phyloP scores from a whole-genome alignment of 2,797 vertebrate species.

The Amniataba percoides region DNA sequence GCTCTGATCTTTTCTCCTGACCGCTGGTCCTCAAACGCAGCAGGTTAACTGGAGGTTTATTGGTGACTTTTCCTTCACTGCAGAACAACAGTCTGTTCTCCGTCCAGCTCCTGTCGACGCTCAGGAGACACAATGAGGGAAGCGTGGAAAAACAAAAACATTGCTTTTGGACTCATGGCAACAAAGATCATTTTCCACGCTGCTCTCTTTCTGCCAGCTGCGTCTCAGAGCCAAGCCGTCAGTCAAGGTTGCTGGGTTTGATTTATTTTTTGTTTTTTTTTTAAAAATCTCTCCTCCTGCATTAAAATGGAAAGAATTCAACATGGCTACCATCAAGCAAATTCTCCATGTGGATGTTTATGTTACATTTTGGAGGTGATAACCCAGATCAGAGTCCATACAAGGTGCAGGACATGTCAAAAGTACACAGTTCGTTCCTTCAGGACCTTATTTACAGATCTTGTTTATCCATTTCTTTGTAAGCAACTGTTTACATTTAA shows the following conservation, averaged over 20 bases:
- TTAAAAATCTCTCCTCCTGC: slow-evolving; percentile 11
- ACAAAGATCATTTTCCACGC: slow-evolving; percentile 39
- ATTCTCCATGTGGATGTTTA: not conserved
- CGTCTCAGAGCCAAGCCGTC: slow-evolving; percentile 50
- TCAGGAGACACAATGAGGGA: slow-evolving; percentile 42
- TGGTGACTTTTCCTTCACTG: slow-evolving; percentile 15
- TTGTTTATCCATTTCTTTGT: no score
- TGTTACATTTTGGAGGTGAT: not conserved
- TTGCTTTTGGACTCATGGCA: slow-evolving; percentile 57
- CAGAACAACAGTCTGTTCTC: slow-evolving; percentile 35
- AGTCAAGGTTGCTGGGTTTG: not conserved
- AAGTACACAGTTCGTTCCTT: not conserved
- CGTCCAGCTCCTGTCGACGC: slow-evolving; percentile 58
- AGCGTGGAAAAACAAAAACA: slow-evolving; percentile 60
- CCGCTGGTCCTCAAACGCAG: slow-evolving; percentile 2
- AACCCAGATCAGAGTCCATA: not conserved
- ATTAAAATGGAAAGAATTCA: slow-evolving; percentile 25
- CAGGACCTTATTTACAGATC: no score
- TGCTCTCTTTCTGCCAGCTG: slow-evolving; percentile 39
- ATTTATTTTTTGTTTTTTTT: not conserved
- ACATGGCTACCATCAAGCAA: slow-evolving; percentile 4
- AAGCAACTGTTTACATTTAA: no score
- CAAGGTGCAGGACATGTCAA: slow-evolving; percentile 7
- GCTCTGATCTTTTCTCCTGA: not conserved
- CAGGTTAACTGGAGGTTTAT: slow-evolving; percentile 33